Percentiles rank a stretch among this genome's conserved stretches.
Conservation (phyloP, 2,888 invertebrate genomes). For the Julus scandinavius region DNA sequence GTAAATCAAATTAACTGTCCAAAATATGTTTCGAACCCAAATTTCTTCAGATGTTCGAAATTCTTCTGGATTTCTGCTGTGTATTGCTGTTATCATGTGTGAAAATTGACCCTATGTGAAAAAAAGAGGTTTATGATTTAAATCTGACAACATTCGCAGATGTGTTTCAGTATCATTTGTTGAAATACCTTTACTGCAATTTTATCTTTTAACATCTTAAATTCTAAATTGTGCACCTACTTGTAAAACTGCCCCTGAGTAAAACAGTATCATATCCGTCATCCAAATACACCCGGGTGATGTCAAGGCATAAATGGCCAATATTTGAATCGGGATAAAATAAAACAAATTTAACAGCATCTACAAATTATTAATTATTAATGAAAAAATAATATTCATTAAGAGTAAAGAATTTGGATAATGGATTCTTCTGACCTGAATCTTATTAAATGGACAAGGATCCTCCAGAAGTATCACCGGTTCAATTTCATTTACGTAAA, state of each 20-base stretch:
- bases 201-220: too few relatives aligned
- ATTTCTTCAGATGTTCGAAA: slow-evolving; percentile 43
- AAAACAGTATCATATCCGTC: slow-evolving; percentile 29
- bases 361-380: not conserved
- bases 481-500: slow-evolving; percentile 25
- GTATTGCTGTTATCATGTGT: slow-evolving; percentile 15
- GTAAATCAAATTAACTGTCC: slow-evolving; percentile 45
- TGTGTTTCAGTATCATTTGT: too few relatives aligned
- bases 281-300: slow-evolving; percentile 50
- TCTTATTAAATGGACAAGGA: slow-evolving; percentile 52
- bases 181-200: too few relatives aligned
- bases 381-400: too few relatives aligned
- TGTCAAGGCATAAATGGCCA: slow-evolving; percentile 39
- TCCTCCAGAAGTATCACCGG: slow-evolving; percentile 26
- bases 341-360: slow-evolving; percentile 50
- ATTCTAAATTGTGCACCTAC: too few relatives aligned
- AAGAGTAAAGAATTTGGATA: not conserved
- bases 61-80: not conserved
- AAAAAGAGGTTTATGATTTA: not conserved
- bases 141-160: too few relatives aligned
- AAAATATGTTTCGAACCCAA: slow-evolving; percentile 38
- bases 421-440: slow-evolving; percentile 6
- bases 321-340: slow-evolving; percentile 37
- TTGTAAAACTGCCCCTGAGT: slow-evolving; percentile 43
- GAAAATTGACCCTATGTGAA: slow-evolving; percentile 39